Evolutionary conservation across 1,140 invertebrate species (phyloP), one percentile per base, ranked within the genome.

Genomic region (Lysiphlebus fabarum): DNA sequence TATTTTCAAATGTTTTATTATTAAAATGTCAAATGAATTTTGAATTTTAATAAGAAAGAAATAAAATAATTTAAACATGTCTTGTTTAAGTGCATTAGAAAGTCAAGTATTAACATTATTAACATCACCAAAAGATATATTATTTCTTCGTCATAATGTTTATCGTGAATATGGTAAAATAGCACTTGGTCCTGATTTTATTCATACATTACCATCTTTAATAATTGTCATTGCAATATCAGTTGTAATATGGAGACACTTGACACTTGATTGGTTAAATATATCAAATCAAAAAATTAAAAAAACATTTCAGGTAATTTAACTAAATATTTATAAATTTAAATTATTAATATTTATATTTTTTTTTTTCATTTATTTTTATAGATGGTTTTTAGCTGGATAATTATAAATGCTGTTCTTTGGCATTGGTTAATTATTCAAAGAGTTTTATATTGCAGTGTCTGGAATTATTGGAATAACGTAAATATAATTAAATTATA

Each of bases 381-480:
- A 26, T 65, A 76, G 75, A 54, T 70, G 38, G 48, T 49, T 26
- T 61, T 57, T 44, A 71, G 67, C 45, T 77, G 74, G 73, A 45
- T 71, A 33, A 58, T 61, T 34, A 61, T 69, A 33, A 71, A 66
- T 37, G 57, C 63, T n/a, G 64, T 67, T 55, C 47, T 77, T 2
- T 77, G 75, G 75, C 17, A 72, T 41, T 77, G 75, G 75, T 61
- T 77, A 47, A 67, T 75, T 14, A 58, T 66, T 4, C 75, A 77
- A 37, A 67, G 74, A 55, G 58, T 75, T 8, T 53, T 77, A 14
- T 77, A 77, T 47, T 77, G 75, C 61, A 62, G 60, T 12, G 65
- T 74, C 10, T 76, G 72, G 72, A 58, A 56, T 5, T 67, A 70
- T 56, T 77, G 73, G 74, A 72, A 59, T 62, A 61, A 72, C 47